A percentile compares a stretch with the other conserved stretches of the same genome.
Conservation (phyloP, 2,888 invertebrate genomes). For the Ectropis crepuscularia region DNA sequence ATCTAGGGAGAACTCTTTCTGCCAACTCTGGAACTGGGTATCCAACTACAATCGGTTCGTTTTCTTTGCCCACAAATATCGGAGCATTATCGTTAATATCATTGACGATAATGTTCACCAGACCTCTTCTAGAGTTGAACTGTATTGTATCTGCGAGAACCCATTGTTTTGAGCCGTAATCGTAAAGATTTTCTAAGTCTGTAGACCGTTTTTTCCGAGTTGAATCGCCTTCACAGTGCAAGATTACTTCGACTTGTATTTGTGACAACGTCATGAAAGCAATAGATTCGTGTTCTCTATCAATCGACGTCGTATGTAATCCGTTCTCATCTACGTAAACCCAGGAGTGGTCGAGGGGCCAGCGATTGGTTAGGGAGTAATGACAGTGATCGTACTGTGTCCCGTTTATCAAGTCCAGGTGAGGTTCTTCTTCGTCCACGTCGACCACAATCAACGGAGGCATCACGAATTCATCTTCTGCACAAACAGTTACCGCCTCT, state of each 20-base stretch:
- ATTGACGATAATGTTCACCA: slow-evolving; percentile 78
- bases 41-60: slow-evolving; percentile 71
- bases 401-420: slow-evolving; percentile 60
- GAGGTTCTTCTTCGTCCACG: slow-evolving; percentile 70
- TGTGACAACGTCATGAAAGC: slow-evolving; percentile 79
- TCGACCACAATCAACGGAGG: slow-evolving; percentile 71
- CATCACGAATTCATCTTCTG: slow-evolving; percentile 52
- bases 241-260: slow-evolving; percentile 73
- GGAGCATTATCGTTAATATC: slow-evolving; percentile 84
- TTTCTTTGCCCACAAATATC: slow-evolving; percentile 67
- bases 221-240: slow-evolving; percentile 61
- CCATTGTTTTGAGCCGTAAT: slow-evolving; percentile 73
- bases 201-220: slow-evolving; percentile 61
- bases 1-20: slow-evolving; percentile 69
- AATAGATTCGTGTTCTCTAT: slow-evolving; percentile 75
- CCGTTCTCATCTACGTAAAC: slow-evolving; percentile 70
- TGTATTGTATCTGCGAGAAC: slow-evolving; percentile 68
- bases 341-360: slow-evolving; percentile 74
- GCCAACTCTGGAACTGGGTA: slow-evolving; percentile 74
- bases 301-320: slow-evolving; percentile 66
- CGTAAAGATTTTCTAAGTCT: slow-evolving; percentile 56
- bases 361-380: slow-evolving; percentile 65
- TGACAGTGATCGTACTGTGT: slow-evolving; percentile 57
- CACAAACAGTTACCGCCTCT: slow-evolving; percentile 56
- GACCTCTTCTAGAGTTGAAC: slow-evolving; percentile 66